Evolutionary conservation across 2,888 invertebrate genomes (phyloP), one percentile per base, ranked within the genome.

Genomic region (Plutella xylostella): DNA sequence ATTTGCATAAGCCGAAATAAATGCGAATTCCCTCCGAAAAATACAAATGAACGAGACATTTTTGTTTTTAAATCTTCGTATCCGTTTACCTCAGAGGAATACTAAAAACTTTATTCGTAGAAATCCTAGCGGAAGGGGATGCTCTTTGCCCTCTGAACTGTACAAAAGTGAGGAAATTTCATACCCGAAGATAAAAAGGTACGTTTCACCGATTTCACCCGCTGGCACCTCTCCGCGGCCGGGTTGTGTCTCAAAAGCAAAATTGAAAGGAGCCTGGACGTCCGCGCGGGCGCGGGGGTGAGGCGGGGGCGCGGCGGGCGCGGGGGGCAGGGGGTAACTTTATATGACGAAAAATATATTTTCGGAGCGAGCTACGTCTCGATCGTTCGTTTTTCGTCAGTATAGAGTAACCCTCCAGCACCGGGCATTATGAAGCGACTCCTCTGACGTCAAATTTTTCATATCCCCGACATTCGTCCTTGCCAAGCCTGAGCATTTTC

Each of bases 361-460:
- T n/a, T n/a, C n/a, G n/a, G n/a, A n/a, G n/a, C n/a, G n/a, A n/a
- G n/a, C n/a, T n/a, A n/a, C n/a, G n/a, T n/a, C n/a, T n/a, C n/a
- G n/a, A n/a, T n/a, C n/a, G n/a, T n/a, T n/a, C n/a, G n/a, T n/a
- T n/a, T n/a, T n/a, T n/a, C n/a, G n/a, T n/a, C n/a, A n/a, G n/a
- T n/a, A n/a, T n/a, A n/a, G n/a, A n/a, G n/a, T n/a, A n/a, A n/a
- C n/a, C n/a, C n/a, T n/a, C n/a, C n/a, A n/a, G n/a, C n/a, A n/a
- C 21, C 31, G 17, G 39, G 15, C 25, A 22, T 39, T 39, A 22
- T 47, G 50, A 52, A 58, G 56, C 54, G 57, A 57, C 57, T 57
- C 56, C 45, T 54, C 53, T 58, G 63, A 62, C 64, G 63, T 57
- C 51, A 54, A 59, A 68, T 67, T 63, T 67, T 64, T 68, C 63